Evolutionary conservation across 2,113 vertebrate genomes (phyloP).

Genomic region (Amphiprion percula): DNA sequence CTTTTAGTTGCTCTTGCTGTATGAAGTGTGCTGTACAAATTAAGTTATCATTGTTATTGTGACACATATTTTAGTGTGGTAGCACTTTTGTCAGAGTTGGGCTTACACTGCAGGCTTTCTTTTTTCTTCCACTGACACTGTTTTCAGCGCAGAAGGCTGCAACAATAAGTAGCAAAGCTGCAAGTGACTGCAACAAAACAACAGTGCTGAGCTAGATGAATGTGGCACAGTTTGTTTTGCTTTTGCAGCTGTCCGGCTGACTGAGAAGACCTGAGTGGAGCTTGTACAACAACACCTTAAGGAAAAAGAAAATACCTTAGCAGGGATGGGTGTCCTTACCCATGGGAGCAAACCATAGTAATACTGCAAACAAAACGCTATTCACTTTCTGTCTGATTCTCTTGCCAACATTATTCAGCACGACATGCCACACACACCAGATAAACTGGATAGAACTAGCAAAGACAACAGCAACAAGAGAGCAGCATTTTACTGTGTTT

Average conservation of each 20-base stretch:
- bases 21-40: no score
- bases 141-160: slow-evolving; percentile 33
- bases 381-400: slow-evolving; percentile 46
- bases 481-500: slow-evolving; percentile 11
- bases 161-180: slow-evolving; percentile 22
- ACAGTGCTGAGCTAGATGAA: slow-evolving; percentile 33
- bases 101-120: background rate
- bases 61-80: background rate
- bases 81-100: background rate
- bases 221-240: slow-evolving; percentile 38
- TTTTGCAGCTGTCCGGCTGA: slow-evolving; percentile 39
- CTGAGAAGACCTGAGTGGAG: slow-evolving; percentile 21
- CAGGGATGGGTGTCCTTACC: slow-evolving; percentile 9
- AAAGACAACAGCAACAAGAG: slow-evolving; percentile 7
- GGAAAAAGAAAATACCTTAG: slow-evolving; percentile 27
- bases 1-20: no score
- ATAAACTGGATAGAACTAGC: slow-evolving; percentile 11
- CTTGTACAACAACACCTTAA: slow-evolving; percentile 24
- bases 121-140: slow-evolving; percentile 3
- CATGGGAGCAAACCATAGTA: slow-evolving; percentile 15
- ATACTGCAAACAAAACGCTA: slow-evolving; percentile 44
- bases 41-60: background rate
- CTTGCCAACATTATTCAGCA: slow-evolving; percentile 6
- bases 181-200: slow-evolving; percentile 28
- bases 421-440: slow-evolving; percentile 1